Evolutionary conservation across 2,113 vertebrate genomes (phyloP).

Genomic region (Zosterops borbonicus): DNA sequence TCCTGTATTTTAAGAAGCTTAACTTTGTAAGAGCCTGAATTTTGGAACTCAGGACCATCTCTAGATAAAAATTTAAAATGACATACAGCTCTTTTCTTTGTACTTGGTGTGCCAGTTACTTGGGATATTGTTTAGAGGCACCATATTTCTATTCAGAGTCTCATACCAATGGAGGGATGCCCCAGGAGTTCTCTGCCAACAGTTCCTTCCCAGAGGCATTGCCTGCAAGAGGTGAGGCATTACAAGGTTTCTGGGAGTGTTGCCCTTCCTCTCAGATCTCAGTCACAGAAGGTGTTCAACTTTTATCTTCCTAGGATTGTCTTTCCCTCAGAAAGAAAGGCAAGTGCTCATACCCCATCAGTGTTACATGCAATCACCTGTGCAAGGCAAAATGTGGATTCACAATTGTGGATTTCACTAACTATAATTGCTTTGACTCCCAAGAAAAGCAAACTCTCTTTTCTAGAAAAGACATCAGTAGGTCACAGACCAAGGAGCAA

Average conservation of each 20-base stretch:
- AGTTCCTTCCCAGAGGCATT: neutral
- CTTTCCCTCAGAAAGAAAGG: neutral
- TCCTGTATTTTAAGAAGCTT: neutral
- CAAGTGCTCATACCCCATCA: neutral
- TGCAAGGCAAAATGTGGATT: neutral
- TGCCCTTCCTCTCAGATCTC: neutral
- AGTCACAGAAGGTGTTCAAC: neutral
- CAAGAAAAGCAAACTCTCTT: neutral
- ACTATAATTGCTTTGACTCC: neutral
- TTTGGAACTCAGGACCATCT: neutral
- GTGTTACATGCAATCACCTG: neutral
- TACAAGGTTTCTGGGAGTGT: neutral
- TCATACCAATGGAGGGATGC: neutral
- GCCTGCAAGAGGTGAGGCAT: rapidly evolving
- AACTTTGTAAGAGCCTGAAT: neutral
- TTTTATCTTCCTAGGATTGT: neutral
- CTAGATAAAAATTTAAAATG: neutral
- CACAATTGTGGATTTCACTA: neutral
- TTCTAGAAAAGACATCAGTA: neutral
- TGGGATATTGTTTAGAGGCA: neutral
- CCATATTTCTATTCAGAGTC: neutral
- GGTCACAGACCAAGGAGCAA: neutral
- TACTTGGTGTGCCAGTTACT: neutral
- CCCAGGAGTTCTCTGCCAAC: neutral
- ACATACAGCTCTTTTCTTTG: neutral